These are phyloP conservation scores for Octodon degus DNA, from an alignment of 2,113 vertebrate species.

Conservation along the genomic window DNA sequence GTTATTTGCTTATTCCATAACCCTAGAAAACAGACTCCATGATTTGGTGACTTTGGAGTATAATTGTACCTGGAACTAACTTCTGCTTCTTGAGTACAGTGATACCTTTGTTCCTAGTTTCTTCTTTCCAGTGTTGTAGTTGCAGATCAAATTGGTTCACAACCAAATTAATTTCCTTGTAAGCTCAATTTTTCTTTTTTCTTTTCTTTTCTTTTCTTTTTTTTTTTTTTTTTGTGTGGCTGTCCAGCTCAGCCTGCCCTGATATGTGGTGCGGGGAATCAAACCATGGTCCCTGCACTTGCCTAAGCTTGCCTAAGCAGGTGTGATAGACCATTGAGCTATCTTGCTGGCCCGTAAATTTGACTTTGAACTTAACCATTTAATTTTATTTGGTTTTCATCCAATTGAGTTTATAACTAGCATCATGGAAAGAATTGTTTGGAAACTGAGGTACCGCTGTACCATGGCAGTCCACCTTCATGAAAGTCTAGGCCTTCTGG, in stretches of 20 bases:
- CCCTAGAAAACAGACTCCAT: not conserved
- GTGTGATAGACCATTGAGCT: too few species aligned
- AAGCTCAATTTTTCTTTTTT: not conserved
- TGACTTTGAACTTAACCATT: not conserved
- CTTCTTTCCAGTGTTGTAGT: not conserved
- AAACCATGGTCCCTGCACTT: too few species aligned
- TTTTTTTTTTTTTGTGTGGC: too few species aligned
- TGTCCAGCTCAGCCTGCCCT: too few species aligned
- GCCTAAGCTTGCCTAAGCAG: too few species aligned
- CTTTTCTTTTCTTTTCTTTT: too few species aligned
- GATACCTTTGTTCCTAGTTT: not conserved
- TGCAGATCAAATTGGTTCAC: not conserved
- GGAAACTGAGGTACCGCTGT: not conserved
- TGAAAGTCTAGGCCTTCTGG: too few species aligned
- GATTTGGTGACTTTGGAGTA: not conserved
- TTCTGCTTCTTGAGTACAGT: not conserved
- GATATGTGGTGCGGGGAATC: too few species aligned
- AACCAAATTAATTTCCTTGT: not conserved
- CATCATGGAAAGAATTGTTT: too few species aligned
- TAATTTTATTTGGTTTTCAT: not conserved
- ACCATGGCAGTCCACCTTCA: not conserved
- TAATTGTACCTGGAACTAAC: not conserved
- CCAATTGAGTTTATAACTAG: not conserved
- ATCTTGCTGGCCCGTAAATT: too few species aligned
- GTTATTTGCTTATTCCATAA: not conserved